phyloP scores from a whole-genome alignment of 2,888 invertebrate genomes.

The Acronicta aceris region DNA sequence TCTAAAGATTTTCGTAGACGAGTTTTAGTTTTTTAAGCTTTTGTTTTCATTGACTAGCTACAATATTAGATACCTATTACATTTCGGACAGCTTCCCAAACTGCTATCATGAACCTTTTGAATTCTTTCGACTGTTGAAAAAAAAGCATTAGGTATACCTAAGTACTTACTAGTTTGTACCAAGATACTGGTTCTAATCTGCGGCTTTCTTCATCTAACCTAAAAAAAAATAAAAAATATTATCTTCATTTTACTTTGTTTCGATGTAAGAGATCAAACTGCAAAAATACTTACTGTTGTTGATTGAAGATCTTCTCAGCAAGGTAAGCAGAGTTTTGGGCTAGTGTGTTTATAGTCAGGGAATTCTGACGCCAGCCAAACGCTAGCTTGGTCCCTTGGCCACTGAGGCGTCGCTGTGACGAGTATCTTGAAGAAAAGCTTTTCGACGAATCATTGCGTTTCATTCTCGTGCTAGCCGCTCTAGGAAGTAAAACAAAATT shows the following conservation, averaged over 20 bases:
- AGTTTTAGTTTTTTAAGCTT: too few species aligned
- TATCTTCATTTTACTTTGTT: not conserved
- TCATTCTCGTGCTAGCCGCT: constrained; percentile 82
- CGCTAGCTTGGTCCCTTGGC: constrained; percentile 51
- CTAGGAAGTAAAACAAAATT: constrained; percentile 59
- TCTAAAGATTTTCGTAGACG: too few species aligned
- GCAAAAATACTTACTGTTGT: constrained; percentile 64
- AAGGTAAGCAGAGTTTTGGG: constrained; percentile 70
- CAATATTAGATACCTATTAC: too few species aligned
- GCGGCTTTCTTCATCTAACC: constrained; percentile 67
- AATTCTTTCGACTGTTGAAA: too few species aligned
- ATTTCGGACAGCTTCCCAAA: too few species aligned
- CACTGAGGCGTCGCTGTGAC: constrained; percentile 56
- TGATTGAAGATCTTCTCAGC: constrained; percentile 71
- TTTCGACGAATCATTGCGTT: constrained; percentile 82
- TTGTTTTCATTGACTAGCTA: too few species aligned
- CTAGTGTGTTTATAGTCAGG: constrained; percentile 76
- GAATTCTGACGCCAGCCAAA: constrained; percentile 78
- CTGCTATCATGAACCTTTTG: too few species aligned
- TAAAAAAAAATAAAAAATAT: constrained; percentile 59
- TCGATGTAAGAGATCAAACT: not conserved
- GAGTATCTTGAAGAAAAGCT: constrained; percentile 66
- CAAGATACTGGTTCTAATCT: constrained; percentile 66
- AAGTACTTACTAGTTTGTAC: constrained; percentile 74
- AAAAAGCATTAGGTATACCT: too few species aligned